These are phyloP conservation scores for Thalassoma bifasciatum DNA, from an alignment of 2,113 vertebrate species.

Conservation along the genomic window DNA sequence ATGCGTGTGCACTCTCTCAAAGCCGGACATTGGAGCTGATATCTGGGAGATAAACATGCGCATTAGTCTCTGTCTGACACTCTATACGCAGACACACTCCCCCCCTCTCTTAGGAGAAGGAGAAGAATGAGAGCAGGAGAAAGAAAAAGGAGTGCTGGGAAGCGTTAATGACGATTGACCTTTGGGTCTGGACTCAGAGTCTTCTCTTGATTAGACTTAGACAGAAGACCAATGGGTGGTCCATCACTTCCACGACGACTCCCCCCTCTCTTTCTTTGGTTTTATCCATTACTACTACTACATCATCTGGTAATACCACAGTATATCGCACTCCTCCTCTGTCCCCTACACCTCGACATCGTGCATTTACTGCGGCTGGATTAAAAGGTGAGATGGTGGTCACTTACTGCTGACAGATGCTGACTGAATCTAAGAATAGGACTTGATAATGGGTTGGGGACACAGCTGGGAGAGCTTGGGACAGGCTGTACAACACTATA, in stretches of 20 bases:
- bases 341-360: constrained; percentile 3
- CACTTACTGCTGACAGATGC: constrained; percentile 72
- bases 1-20: constrained; percentile 52
- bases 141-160: constrained; percentile 48
- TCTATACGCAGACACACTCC: constrained; percentile 58
- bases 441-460: constrained; percentile 64
- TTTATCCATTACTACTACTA: constrained; percentile 31
- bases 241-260: constrained; percentile 48
- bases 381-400: constrained; percentile 77
- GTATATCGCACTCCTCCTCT: constrained; percentile 27
- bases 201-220: constrained; percentile 67
- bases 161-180: constrained; percentile 75
- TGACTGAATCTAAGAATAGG: constrained; percentile 72
- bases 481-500: constrained; percentile 30
- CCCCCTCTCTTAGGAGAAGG: constrained; percentile 17
- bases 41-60: constrained; percentile 73
- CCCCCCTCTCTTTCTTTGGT: constrained; percentile 17
- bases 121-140: constrained; percentile 52
- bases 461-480: constrained; percentile 46
- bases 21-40: constrained; percentile 75
- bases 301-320: constrained; percentile 49
- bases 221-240: constrained; percentile 73
- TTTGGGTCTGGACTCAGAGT: constrained; percentile 68
- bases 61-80: constrained; percentile 79
- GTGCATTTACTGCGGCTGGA: constrained; percentile 55